Percentiles rank a stretch among this genome's conserved stretches.
Conservation (phyloP, 2,888 invertebrate genomes). For the Venusia cambrica region DNA sequence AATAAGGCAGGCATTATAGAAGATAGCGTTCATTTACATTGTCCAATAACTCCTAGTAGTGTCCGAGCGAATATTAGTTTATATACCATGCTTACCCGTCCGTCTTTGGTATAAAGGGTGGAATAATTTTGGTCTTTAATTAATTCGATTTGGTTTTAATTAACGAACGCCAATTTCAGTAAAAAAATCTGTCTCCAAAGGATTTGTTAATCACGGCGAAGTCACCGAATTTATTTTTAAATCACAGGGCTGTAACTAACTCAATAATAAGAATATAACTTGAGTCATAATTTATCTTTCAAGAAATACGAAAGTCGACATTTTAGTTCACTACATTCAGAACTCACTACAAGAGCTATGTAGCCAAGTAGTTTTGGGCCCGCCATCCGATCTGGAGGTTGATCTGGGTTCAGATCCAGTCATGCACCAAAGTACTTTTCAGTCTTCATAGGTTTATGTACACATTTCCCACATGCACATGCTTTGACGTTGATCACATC, state of each 20-base stretch:
- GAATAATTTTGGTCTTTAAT: slow-evolving; percentile 66
- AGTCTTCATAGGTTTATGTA: too few species aligned
- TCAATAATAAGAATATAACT: too few species aligned
- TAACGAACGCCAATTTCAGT: slow-evolving; percentile 73
- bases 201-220: slow-evolving; percentile 59
- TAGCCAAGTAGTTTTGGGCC: too few species aligned
- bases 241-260: neutral
- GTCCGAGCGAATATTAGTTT: slow-evolving; percentile 80
- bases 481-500: too few species aligned
- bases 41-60: slow-evolving; percentile 82
- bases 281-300: too few species aligned
- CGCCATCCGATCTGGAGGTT: too few species aligned
- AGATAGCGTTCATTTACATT: slow-evolving; percentile 82
- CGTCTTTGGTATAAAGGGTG: slow-evolving; percentile 34
- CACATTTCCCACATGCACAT: too few species aligned
- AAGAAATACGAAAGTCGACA: too few species aligned
- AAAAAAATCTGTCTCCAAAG: slow-evolving; percentile 65
- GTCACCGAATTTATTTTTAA: slow-evolving; percentile 7
- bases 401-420: too few species aligned
- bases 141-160: slow-evolving; percentile 77
- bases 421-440: too few species aligned
- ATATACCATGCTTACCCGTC: slow-evolving; percentile 50
- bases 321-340: too few species aligned
- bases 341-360: too few species aligned
- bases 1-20: slow-evolving; percentile 79